Evolutionary conservation across 2,888 invertebrate genomes (phyloP).

Genomic region (Agriopis aurantiaria): DNA sequence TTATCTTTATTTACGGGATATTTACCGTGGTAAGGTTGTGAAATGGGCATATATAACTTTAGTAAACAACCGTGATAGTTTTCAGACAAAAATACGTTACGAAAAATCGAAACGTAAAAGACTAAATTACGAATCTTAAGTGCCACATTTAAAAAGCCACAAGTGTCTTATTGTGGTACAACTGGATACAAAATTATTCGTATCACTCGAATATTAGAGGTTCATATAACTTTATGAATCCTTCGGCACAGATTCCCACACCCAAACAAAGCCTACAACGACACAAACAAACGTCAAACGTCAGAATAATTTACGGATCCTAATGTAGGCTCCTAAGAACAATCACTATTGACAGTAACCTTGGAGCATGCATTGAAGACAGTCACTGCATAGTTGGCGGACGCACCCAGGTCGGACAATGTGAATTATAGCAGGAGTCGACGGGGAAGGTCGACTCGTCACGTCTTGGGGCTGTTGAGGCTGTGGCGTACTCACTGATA

Average conservation of each 20-base stretch:
- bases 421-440: constrained; percentile 75
- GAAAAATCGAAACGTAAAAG: too few species aligned
- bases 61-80: too few species aligned
- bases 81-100: too few species aligned
- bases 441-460: constrained; percentile 83
- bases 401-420: constrained; percentile 81
- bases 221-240: background rate
- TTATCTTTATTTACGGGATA: too few species aligned
- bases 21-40: too few species aligned
- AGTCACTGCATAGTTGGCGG: constrained; percentile 82
- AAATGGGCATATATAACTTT: too few species aligned
- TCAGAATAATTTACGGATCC: constrained; percentile 31
- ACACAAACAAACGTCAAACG: constrained; percentile 28
- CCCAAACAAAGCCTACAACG: constrained; percentile 10
- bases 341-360: constrained; percentile 63
- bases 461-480: constrained; percentile 69
- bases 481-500: constrained; percentile 23
- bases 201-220: background rate
- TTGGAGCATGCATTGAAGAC: constrained; percentile 77
- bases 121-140: too few species aligned
- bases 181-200: background rate
- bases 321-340: constrained; percentile 48
- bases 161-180: too few species aligned
- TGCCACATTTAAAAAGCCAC: too few species aligned
- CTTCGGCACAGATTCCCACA: background rate